Conservation (phyloP, 2,113 vertebrate species). For the Siniperca chuatsi region DNA sequence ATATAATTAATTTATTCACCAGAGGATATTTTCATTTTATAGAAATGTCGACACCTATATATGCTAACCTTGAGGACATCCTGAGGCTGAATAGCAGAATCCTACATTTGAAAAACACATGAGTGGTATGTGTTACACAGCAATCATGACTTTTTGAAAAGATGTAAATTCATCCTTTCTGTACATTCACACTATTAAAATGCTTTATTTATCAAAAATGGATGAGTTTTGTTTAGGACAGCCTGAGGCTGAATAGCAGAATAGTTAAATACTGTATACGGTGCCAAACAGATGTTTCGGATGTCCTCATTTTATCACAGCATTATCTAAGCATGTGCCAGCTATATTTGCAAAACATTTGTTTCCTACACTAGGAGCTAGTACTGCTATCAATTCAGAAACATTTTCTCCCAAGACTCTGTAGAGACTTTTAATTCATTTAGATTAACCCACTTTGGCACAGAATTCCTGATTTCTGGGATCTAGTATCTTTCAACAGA, state of each 20-base stretch:
- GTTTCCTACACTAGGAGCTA: conserved; percentile 38
- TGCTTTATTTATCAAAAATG: too few relatives aligned
- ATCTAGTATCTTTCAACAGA: conserved; percentile 27
- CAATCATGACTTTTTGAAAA: too few relatives aligned
- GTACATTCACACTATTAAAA: too few relatives aligned
- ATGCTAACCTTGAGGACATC: conserved; percentile 9
- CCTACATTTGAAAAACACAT: too few relatives aligned
- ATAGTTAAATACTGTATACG: conserved; percentile 22
- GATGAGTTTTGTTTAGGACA: not conserved
- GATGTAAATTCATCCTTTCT: too few relatives aligned
- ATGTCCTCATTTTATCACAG: conserved; percentile 69
- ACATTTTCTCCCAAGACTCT: conserved; percentile 60
- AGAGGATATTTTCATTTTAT: not conserved
- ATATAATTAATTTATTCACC: not conserved
- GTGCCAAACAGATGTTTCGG: conserved; percentile 53
- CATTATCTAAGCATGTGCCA: conserved; percentile 41
- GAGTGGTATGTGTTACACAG: too few relatives aligned
- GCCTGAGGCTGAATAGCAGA: conserved; percentile 6
- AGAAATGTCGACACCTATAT: conserved; percentile 1
- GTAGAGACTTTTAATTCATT: conserved; percentile 68
- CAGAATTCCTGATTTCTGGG: conserved; percentile 55
- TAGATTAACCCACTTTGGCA: conserved; percentile 72
- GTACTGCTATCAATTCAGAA: conserved; percentile 59
- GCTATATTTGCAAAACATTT: conserved; percentile 22
- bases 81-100: not conserved